Evolutionary conservation across 1,140 invertebrate species (phyloP).

Genomic region (Bursaphelenchus mucronatus): DNA sequence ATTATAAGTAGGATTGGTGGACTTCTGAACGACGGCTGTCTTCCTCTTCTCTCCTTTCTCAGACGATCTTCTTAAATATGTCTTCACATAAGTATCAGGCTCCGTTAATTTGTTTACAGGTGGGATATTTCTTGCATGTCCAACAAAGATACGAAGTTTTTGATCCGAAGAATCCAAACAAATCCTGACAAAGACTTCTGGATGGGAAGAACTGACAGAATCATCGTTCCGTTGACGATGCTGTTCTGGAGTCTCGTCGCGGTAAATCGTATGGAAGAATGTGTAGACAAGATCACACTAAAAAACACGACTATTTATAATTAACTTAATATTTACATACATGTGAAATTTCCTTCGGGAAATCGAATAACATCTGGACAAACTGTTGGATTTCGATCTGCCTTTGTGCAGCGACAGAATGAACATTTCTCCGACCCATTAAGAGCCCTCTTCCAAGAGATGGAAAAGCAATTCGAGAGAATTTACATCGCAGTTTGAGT

Average conservation of each 20-base stretch:
- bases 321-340: slow-evolving; percentile 6
- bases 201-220: slow-evolving; percentile 3
- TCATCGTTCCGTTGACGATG: slow-evolving; percentile 25
- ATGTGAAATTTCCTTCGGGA: slow-evolving; percentile 47
- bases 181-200: slow-evolving; percentile 19
- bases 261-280: slow-evolving; percentile 45
- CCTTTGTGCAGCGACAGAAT: slow-evolving; percentile 21
- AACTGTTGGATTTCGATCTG: slow-evolving; percentile 42
- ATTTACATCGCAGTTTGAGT: slow-evolving; percentile 75
- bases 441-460: background rate
- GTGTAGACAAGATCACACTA: slow-evolving; percentile 45
- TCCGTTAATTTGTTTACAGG: slow-evolving; percentile 13
- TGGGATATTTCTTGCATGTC: slow-evolving; percentile 40
- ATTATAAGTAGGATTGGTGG: slow-evolving; percentile 46
- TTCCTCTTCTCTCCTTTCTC: slow-evolving; percentile 21
- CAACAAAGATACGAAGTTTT: slow-evolving; percentile 37
- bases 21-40: slow-evolving; percentile 35
- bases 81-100: slow-evolving; percentile 46
- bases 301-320: slow-evolving; percentile 6
- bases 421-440: slow-evolving; percentile 19
- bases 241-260: slow-evolving; percentile 34
- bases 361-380: slow-evolving; percentile 33
- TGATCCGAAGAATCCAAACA: slow-evolving; percentile 10
- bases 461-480: slow-evolving; percentile 7
- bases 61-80: slow-evolving; percentile 27